Evolutionary conservation across 2,888 invertebrate species (phyloP).

Genomic region (Melolontha melolontha): DNA sequence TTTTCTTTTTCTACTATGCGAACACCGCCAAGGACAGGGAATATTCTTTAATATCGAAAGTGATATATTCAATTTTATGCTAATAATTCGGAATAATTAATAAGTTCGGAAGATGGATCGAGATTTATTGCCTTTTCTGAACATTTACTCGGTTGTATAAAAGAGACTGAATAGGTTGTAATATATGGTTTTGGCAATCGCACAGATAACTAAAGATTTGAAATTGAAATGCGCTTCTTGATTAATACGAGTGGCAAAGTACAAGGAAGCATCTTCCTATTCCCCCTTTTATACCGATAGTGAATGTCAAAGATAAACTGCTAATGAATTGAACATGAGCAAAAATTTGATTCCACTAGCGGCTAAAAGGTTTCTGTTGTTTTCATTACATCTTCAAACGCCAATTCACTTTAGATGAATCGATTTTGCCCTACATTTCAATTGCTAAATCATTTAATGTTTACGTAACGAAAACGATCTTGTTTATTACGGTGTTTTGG

Average conservation of each 20-base stretch:
- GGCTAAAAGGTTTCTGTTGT: constrained; percentile 66
- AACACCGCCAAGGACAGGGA: no score
- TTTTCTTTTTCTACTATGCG: no score
- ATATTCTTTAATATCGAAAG: no score
- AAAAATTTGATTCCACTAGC: constrained; percentile 62
- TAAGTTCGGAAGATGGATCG: neutral
- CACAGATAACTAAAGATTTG: constrained; percentile 28
- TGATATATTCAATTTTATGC: neutral
- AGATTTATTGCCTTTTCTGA: constrained; percentile 28
- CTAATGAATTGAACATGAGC: constrained; percentile 67
- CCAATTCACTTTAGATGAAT: constrained; percentile 38
- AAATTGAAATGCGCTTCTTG: constrained; percentile 32
- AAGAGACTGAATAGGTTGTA: constrained; percentile 8
- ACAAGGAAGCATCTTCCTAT: constrained; percentile 20
- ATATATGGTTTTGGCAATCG: constrained; percentile 23
- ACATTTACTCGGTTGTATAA: constrained; percentile 19
- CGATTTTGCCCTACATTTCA: constrained; percentile 35
- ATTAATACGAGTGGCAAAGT: constrained; percentile 14
- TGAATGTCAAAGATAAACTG: constrained; percentile 59
- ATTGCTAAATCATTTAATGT: constrained; percentile 42
- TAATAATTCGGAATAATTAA: neutral
- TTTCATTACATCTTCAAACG: constrained; percentile 47
- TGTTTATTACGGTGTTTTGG: constrained; percentile 19
- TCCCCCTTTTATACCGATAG: constrained; percentile 20
- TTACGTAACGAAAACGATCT: constrained; percentile 34